A percentile compares a stretch with the other conserved stretches of the same genome.
Conservation (phyloP, 2,888 invertebrate species). For the Eupithecia dodoneata region DNA sequence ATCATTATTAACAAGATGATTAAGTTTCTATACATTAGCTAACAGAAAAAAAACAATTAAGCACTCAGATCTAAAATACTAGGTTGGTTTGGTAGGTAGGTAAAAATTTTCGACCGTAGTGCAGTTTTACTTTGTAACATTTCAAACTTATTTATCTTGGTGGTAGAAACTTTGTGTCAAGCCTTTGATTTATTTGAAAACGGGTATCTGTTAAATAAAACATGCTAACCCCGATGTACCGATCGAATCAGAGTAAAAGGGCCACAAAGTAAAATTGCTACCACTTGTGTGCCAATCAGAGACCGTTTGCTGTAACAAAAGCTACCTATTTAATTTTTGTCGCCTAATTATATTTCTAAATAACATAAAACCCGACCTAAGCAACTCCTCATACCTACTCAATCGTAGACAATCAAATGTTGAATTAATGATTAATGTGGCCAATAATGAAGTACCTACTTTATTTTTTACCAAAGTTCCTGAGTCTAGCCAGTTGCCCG, state of each 20-base stretch:
- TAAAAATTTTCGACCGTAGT: neutral
- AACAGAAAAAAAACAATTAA: neutral
- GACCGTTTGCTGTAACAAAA: neutral
- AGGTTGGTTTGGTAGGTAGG: neutral
- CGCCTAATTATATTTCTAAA: too few species aligned
- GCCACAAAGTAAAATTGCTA: neutral
- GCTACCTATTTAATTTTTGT: too few species aligned
- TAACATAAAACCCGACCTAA: too few species aligned
- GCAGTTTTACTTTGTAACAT: neutral
- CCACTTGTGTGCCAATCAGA: neutral
- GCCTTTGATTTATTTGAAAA: neutral
- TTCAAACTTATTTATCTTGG: neutral
- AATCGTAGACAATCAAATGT: too few species aligned
- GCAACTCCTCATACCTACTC: too few species aligned
- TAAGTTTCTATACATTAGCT: neutral
- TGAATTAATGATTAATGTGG: too few species aligned
- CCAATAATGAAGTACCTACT: too few species aligned
- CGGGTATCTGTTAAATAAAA: neutral
- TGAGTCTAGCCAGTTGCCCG: too few species aligned
- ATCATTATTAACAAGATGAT: neutral
- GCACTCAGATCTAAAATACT: neutral
- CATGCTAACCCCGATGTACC: neutral
- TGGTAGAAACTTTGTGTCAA: neutral
- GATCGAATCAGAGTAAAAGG: neutral
- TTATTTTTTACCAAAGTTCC: too few species aligned